These are phyloP conservation scores for Tipula vernalis DNA, from an alignment of 2,888 invertebrate species.

Conservation along the genomic window DNA sequence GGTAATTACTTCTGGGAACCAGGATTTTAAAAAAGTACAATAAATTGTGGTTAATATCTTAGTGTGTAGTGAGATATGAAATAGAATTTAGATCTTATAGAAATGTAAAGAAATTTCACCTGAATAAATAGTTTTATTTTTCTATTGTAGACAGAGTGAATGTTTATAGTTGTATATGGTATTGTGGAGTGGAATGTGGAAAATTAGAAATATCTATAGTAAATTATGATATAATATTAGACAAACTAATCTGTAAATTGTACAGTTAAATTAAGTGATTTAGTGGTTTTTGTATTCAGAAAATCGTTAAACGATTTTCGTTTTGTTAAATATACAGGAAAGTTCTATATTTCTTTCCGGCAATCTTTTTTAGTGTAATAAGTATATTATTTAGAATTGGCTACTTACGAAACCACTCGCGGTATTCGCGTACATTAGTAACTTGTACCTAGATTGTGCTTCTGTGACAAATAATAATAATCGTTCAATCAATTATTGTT, in stretches of 20 bases:
- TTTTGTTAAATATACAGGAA: neutral
- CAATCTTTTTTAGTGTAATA: too few species aligned
- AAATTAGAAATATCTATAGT: neutral
- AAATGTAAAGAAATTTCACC: neutral
- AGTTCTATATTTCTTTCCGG: neutral
- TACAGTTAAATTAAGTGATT: neutral
- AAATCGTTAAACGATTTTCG: neutral
- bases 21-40: neutral
- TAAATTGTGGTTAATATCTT: neutral
- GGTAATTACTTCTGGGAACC: neutral
- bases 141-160: neutral
- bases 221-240: neutral
- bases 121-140: neutral
- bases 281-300: neutral
- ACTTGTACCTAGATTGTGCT: too few species aligned
- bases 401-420: too few species aligned
- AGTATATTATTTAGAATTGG: too few species aligned
- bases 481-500: too few species aligned
- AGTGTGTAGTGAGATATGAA: neutral
- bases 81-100: neutral
- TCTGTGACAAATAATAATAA: too few species aligned
- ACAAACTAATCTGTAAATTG: neutral
- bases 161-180: too few species aligned
- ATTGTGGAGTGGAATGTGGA: neutral
- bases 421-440: too few species aligned